These are phyloP conservation scores for Drosophila quasianomalipes DNA, from an alignment of 2,888 invertebrate genomes.

Conservation along the genomic window DNA sequence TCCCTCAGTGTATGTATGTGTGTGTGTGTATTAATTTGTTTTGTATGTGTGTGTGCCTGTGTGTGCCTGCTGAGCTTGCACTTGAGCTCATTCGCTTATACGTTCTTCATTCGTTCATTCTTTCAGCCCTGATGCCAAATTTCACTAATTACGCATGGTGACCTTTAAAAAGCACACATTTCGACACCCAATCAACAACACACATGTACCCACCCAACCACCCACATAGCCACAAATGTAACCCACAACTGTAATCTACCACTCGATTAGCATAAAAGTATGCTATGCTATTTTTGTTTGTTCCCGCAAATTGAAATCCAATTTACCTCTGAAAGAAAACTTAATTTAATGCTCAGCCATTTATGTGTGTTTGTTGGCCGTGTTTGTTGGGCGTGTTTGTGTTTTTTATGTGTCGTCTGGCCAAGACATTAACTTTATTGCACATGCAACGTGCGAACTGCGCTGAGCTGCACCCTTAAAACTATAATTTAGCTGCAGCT, in stretches of 20 bases:
- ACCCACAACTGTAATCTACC: constrained; percentile 21
- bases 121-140: constrained; percentile 68
- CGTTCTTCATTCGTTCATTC: constrained; percentile 40
- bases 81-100: constrained; percentile 58
- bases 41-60: constrained; percentile 15
- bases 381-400: not conserved
- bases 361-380: constrained; percentile 4
- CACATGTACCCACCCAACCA: not conserved
- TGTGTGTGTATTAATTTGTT: constrained; percentile 15
- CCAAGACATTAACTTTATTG: constrained; percentile 47
- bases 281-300: constrained; percentile 39
- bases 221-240: not conserved
- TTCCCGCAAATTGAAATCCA: constrained; percentile 31
- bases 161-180: constrained; percentile 48
- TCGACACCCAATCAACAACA: not conserved
- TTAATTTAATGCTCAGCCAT: constrained; percentile 7
- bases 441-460: constrained; percentile 31
- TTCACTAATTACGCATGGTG: constrained; percentile 76
- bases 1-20: not conserved
- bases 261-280: constrained; percentile 56
- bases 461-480: constrained; percentile 13
- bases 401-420: constrained; percentile 32
- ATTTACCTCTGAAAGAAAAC: constrained; percentile 17
- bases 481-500: constrained; percentile 4
- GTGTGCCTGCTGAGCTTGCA: constrained; percentile 45